Evolutionary conservation across 2,113 vertebrate species (phyloP), one percentile per base, ranked within the genome.

Genomic region (Hucho hucho): DNA sequence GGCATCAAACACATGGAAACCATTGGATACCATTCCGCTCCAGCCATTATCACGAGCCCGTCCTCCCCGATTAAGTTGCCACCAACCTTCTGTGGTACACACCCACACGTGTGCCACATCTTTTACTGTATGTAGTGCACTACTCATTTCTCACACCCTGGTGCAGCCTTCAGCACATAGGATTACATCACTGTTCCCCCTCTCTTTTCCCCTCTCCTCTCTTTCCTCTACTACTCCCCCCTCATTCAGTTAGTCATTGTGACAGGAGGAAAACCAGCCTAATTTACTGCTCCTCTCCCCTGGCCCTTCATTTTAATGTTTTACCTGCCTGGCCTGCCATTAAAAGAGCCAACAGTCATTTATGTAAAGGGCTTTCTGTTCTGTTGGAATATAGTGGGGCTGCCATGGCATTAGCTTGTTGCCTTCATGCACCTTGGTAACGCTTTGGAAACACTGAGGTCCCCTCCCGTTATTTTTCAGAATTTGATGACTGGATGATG

Each of bases 401-500:
- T 64, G 69, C 73, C 75, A 47, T 73, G 59, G 59, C 46, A 46
- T 9, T 18, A 49, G 58, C 47, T 70, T 43, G 70, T 37, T 18
- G 47, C 29, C n/a, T 63, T 26, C 22, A 24, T 25, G 71, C 4
- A 4, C 73, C 32, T 49, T 5, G 0, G 0, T 66, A 24, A 70
- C 24, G 14, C 74, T 80, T 84, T 66, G 77, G 75, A 90, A 90
- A 87, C 80, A 77, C 86, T 84, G 29, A 20, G 6, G 65, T 67
- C 59, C 12, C 64, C 67, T 79, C 79, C 64, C 26, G 12, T 37
- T 4, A 29, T 59, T 22, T 59, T 49, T 80, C 49, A 77, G 22
- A 80, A 82, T 3, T 9, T 47, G 70, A 75, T 20, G 12, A 65
- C 25, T 63, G 47, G 53, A 87, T 79, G 84, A 84, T 87, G 83